phyloP scores from a whole-genome alignment of 2,113 vertebrate genomes.

The Indicator indicator region DNA sequence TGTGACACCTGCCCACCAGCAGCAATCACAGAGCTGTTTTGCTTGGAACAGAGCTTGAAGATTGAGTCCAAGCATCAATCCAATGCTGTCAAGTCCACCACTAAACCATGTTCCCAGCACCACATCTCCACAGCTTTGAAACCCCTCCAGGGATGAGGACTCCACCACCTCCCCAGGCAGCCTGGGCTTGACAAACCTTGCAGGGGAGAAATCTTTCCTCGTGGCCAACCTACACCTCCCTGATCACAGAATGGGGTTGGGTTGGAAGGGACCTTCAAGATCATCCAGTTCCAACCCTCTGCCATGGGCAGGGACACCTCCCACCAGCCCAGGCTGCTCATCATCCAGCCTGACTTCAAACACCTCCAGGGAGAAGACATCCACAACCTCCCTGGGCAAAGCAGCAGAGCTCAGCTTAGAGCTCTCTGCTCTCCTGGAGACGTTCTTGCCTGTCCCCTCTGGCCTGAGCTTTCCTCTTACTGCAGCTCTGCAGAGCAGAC shows the following conservation, averaged over 20 bases:
- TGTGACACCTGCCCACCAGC: fast-evolving
- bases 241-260: no score
- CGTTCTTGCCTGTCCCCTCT: not conserved
- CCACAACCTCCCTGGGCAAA: not conserved
- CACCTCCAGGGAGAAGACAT: no score
- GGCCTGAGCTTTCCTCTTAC: not conserved
- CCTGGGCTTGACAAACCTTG: not conserved
- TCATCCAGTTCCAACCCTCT: no score
- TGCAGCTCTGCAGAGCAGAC: not conserved
- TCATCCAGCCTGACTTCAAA: no score
- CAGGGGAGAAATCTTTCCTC: not conserved
- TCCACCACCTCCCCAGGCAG: not conserved
- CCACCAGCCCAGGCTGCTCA: no score
- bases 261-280: no score
- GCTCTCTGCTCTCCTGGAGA: not conserved
- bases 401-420: not conserved
- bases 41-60: not conserved
- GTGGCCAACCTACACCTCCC: not conserved
- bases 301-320: no score
- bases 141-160: not conserved
- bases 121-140: not conserved
- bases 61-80: not conserved
- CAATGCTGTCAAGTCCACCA: not conserved
- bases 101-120: not conserved
- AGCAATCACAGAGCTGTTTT: not conserved